These are phyloP conservation scores for Anhinga anhinga DNA, from an alignment of 2,113 vertebrate genomes.

Conservation along the genomic window DNA sequence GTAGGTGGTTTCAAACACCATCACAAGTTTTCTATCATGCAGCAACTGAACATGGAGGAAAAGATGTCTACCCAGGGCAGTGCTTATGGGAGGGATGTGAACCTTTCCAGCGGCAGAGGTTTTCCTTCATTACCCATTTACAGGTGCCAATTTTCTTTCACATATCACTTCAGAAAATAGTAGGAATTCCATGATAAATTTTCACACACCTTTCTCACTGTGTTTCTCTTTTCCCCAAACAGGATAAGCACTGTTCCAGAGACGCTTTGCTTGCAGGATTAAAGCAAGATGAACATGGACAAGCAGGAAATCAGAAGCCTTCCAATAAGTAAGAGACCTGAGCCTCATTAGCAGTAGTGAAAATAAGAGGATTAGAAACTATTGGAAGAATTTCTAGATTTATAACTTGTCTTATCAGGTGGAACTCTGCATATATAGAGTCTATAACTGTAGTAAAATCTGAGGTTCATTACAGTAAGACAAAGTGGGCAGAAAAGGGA, in stretches of 20 bases:
- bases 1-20: constrained; percentile 98
- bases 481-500: neutral
- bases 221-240: constrained; percentile 14
- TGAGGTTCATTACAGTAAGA: neutral
- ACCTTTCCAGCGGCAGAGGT: constrained; percentile 94
- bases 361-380: neutral
- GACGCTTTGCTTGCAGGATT: constrained; percentile 94
- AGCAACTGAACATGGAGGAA: constrained; percentile 92
- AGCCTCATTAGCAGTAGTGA: neutral
- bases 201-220: neutral
- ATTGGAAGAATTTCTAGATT: neutral
- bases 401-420: neutral
- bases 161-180: neutral
- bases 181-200: neutral
- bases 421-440: neutral
- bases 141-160: constrained; percentile 78
- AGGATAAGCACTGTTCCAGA: constrained; percentile 99
- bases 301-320: constrained; percentile 89
- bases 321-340: constrained; percentile 83
- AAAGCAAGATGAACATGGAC: constrained; percentile 92
- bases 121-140: constrained; percentile 98
- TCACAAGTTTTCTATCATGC: constrained; percentile 98
- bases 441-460: neutral
- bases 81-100: constrained; percentile 98
- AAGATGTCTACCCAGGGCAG: constrained; percentile 90